phyloP scores from a whole-genome alignment of 2,888 invertebrate genomes.

The Pristionchus arcanus region DNA sequence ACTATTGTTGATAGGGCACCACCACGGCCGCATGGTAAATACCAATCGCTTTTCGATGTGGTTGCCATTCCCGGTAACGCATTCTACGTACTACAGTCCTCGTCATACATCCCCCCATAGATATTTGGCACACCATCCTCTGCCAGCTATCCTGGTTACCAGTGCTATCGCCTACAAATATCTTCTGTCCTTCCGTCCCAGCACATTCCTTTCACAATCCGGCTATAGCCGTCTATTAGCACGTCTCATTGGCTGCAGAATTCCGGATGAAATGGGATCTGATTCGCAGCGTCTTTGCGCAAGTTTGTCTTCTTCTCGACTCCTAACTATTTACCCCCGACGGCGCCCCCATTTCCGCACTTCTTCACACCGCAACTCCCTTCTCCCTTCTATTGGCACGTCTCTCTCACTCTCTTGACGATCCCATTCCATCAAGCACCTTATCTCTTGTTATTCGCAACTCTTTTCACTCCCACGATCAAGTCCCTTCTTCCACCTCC shows the following conservation, averaged over 20 bases:
- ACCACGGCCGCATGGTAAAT: background rate
- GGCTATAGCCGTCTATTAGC: background rate
- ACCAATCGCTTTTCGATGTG: background rate
- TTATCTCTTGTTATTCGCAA: conserved; percentile 38
- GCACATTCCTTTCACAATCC: no score
- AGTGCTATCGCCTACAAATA: background rate
- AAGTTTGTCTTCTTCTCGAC: background rate
- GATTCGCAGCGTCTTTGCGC: background rate
- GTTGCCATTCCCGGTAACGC: background rate
- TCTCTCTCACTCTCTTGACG: background rate
- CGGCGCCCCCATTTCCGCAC: background rate
- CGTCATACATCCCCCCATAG: background rate
- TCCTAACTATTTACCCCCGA: background rate
- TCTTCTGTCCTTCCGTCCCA: background rate
- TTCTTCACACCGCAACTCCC: background rate
- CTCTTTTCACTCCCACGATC: conserved; percentile 6
- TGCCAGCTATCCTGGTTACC: background rate
- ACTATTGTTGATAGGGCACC: conserved; percentile 26
- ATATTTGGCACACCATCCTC: background rate
- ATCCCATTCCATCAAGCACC: conserved; percentile 44
- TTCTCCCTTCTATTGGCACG: background rate
- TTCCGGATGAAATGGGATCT: conserved; percentile 31
- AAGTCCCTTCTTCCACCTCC: no score
- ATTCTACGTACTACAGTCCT: background rate
- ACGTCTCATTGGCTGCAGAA: background rate